Conservation (phyloP, 2,888 invertebrate genomes). For the Thera britannica region DNA sequence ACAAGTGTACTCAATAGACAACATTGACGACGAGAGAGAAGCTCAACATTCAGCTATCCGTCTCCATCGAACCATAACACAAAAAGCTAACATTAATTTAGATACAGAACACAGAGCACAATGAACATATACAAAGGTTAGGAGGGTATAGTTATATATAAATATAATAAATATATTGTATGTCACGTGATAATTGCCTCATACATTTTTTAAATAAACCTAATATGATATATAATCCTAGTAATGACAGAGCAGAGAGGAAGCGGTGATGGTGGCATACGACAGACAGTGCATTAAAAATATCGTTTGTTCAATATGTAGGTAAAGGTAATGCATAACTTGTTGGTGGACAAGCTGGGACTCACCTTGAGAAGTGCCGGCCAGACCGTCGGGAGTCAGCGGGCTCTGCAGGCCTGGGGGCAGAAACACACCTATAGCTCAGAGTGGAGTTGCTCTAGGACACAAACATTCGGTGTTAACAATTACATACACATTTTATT, state of each 20-base stretch:
- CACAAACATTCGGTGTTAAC: conserved; percentile 16
- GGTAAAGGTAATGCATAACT: conserved; percentile 83
- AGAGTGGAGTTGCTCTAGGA: conserved; percentile 37
- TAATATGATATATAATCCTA: conserved; percentile 83
- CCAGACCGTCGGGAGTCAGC: conserved; percentile 88
- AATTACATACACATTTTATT: background rate
- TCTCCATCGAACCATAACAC: conserved; percentile 82
- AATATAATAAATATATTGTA: conserved; percentile 71
- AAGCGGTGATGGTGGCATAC: conserved; percentile 86
- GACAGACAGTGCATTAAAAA: conserved; percentile 86
- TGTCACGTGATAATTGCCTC: conserved; percentile 84
- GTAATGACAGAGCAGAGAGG: conserved; percentile 86
- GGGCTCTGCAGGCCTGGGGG: conserved; percentile 86
- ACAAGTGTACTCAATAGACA: conserved; percentile 51
- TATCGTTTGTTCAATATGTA: conserved; percentile 84
- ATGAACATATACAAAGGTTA: conserved; percentile 82
- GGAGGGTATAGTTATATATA: conserved; percentile 68
- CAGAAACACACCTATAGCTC: conserved; percentile 52
- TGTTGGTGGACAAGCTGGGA: conserved; percentile 80
- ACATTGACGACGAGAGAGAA: conserved; percentile 42
- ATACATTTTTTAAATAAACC: conserved; percentile 80
- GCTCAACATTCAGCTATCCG: conserved; percentile 53
- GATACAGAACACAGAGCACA: conserved; percentile 83
- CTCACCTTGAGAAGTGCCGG: conserved; percentile 95
- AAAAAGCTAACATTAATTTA: conserved; percentile 82